Conservation (phyloP, 2,888 invertebrate genomes). For the Teleiodes luculella region DNA sequence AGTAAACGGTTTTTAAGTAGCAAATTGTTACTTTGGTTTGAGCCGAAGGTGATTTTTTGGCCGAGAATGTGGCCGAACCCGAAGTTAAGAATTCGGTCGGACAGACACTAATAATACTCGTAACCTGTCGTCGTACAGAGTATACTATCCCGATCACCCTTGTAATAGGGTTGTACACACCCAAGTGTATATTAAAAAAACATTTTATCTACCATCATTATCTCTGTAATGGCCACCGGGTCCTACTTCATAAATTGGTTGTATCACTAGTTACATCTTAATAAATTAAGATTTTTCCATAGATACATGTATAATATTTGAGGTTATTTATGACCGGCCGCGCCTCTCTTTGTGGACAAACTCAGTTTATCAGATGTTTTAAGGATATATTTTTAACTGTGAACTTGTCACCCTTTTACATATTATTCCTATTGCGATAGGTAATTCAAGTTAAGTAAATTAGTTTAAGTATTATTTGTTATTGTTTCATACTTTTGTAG, state of each 20-base stretch:
- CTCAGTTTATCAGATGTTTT: conserved; percentile 59
- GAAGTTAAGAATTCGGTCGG: too few relatives aligned
- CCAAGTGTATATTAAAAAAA: conserved; percentile 22
- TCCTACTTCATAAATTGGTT: conserved; percentile 57
- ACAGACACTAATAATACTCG: too few relatives aligned
- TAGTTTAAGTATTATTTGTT: background rate
- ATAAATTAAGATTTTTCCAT: conserved; percentile 66
- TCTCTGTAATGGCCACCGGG: conserved; percentile 48
- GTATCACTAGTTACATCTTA: conserved; percentile 62
- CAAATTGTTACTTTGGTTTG: too few relatives aligned
- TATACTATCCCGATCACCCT: conserved; percentile 18
- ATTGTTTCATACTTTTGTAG: background rate
- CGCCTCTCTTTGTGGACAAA: conserved; percentile 44
- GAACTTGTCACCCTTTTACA: conserved; percentile 52
- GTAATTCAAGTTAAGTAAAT: too few relatives aligned
- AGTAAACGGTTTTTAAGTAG: too few relatives aligned
- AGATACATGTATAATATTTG: conserved; percentile 59
- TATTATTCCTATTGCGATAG: conserved; percentile 39
- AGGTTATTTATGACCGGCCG: conserved; percentile 55
- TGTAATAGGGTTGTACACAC: conserved; percentile 23
- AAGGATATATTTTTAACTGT: conserved; percentile 60
- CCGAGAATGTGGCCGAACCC: too few relatives aligned
- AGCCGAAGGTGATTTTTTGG: too few relatives aligned
- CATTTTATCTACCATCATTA: conserved; percentile 53
- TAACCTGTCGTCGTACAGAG: conserved; percentile 10